These are phyloP conservation scores for Heliconius erato DNA, from an alignment of 2,888 invertebrate species.

Conservation along the genomic window DNA sequence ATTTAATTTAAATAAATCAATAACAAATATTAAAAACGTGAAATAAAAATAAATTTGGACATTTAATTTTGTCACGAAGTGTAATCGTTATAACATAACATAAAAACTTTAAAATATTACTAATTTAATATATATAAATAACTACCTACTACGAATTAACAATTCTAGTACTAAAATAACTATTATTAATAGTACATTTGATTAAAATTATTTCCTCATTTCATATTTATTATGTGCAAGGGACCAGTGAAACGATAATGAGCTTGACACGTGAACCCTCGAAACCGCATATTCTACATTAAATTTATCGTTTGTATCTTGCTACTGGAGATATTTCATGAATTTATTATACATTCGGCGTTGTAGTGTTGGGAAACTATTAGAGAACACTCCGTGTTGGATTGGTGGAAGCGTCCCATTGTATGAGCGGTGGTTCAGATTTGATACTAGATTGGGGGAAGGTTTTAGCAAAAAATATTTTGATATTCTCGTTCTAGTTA, in stretches of 20 bases:
- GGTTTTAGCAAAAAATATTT: not conserved
- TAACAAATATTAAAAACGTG: not conserved
- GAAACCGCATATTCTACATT: conserved; percentile 45
- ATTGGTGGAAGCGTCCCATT: not conserved
- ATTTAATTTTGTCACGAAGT: not conserved
- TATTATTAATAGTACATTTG: conserved; percentile 32
- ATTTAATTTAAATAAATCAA: not conserved
- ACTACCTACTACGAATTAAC: not conserved
- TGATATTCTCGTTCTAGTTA: not conserved
- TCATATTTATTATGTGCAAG: conserved; percentile 28
- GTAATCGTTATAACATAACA: not conserved
- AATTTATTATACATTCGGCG: conserved; percentile 43
- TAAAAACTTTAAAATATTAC: not conserved
- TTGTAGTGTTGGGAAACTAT: conserved; percentile 19
- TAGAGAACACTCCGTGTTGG: not conserved
- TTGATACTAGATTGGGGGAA: not conserved
- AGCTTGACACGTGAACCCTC: conserved; percentile 52
- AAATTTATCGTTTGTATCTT: conserved; percentile 50
- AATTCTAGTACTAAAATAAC: not conserved
- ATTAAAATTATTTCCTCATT: conserved; percentile 6
- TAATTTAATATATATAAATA: not conserved
- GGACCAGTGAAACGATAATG: conserved; percentile 48
- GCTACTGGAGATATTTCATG: conserved; percentile 50
- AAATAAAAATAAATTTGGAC: not conserved
- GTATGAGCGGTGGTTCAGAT: not conserved